Evolutionary conservation across 2,113 vertebrate species (phyloP).

Genomic region (Mobula hypostoma): DNA sequence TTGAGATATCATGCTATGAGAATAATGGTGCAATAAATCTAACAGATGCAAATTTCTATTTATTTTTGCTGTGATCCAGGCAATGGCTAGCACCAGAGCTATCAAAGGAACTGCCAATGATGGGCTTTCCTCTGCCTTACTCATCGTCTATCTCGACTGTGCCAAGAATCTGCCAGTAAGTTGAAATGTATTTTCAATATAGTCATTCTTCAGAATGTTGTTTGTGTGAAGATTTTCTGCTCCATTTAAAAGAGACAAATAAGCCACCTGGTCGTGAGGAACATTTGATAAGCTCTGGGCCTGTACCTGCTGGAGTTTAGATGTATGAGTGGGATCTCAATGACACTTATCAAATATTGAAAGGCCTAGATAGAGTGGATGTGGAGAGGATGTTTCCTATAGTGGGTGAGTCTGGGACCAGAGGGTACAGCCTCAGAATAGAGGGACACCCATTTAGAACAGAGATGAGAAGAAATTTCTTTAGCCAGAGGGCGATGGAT

Average conservation of each 20-base stretch:
- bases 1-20: not conserved
- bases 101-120: constrained; percentile 74
- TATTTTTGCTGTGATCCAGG: constrained; percentile 52
- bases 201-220: not conserved
- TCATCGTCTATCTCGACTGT: constrained; percentile 87
- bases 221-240: not conserved
- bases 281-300: no score
- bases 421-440: no score
- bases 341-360: no score
- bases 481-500: no score
- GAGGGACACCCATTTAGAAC: no score
- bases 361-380: no score
- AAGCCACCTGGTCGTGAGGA: not conserved
- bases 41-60: not conserved
- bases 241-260: not conserved
- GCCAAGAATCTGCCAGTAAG: constrained; percentile 91
- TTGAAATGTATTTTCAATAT: constrained; percentile 25
- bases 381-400: no score
- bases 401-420: no score
- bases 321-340: no score
- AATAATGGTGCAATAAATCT: no score
- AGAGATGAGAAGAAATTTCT: no score
- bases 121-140: constrained; percentile 82
- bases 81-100: constrained; percentile 71
- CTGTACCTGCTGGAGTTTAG: no score